These are phyloP conservation scores for Simalia tracyae DNA, from an alignment of 2,797 vertebrate genomes.

Conservation along the genomic window DNA sequence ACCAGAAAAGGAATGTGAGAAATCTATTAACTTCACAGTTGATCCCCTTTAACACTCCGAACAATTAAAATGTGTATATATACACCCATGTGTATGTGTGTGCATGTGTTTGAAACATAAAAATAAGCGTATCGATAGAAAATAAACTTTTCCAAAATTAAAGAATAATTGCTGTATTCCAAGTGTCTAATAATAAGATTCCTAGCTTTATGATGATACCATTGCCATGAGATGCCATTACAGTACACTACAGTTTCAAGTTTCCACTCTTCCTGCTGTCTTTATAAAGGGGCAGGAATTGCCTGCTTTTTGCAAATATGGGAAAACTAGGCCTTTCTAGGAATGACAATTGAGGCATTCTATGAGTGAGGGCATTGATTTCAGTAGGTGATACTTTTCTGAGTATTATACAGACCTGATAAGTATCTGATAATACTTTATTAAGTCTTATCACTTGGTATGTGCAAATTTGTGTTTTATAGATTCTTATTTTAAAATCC, in stretches of 20 bases:
- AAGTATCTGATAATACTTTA: neutral
- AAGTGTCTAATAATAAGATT: neutral
- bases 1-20: neutral
- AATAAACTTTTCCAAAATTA: neutral
- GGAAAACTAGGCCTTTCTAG: rapidly evolving
- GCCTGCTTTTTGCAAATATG: neutral
- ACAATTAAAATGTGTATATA: neutral
- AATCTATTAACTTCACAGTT: neutral
- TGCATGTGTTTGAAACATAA: neutral
- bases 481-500: conserved; percentile 60
- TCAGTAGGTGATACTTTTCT: neutral
- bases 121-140: neutral
- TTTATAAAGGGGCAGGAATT: neutral
- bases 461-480: conserved; percentile 34
- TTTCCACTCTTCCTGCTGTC: neutral
- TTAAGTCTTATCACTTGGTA: neutral
- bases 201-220: neutral
- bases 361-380: neutral
- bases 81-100: neutral
- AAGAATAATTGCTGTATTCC: neutral
- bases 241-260: neutral
- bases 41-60: neutral
- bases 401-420: neutral
- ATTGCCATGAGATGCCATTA: neutral
- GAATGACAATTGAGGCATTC: neutral